Evolutionary conservation across 1,140 invertebrate genomes (phyloP).

Genomic region (Chelonus insularis): DNA sequence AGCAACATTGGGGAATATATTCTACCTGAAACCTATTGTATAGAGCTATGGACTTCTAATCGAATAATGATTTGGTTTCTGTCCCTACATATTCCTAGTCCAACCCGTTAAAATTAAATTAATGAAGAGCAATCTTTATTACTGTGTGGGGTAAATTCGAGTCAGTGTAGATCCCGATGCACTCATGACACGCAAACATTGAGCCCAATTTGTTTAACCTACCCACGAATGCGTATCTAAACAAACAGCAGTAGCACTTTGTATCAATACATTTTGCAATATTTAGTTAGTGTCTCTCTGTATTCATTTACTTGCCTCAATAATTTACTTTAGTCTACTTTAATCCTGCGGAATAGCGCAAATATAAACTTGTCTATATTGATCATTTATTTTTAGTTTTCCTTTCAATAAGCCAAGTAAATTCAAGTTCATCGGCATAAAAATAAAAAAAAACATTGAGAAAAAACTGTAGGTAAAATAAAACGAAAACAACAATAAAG

Average conservation of each 20-base stretch:
- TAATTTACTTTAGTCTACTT: too few species aligned
- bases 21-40: conserved; percentile 20
- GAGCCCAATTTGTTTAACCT: conserved; percentile 24
- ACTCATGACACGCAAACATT: conserved; percentile 27
- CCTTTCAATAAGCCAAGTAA: background rate
- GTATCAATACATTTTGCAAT: conserved; percentile 7
- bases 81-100: background rate
- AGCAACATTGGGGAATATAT: conserved; percentile 1
- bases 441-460: too few species aligned
- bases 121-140: conserved; percentile 31
- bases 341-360: background rate
- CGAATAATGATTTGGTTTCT: conserved; percentile 24
- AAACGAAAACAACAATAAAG: too few species aligned
- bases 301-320: background rate
- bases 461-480: too few species aligned
- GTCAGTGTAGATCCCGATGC: conserved; percentile 11
- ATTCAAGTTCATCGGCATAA: too few species aligned
- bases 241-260: too few species aligned
- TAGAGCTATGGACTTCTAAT: conserved; percentile 19
- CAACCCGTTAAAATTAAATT: conserved; percentile 28
- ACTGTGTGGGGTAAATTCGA: background rate
- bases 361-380: background rate
- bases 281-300: conserved; percentile 7
- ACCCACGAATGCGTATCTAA: background rate
- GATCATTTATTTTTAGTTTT: too few species aligned